Base-by-base conservation (phyloP, 2,888 invertebrate species). In the Pteria penguin region DNA sequence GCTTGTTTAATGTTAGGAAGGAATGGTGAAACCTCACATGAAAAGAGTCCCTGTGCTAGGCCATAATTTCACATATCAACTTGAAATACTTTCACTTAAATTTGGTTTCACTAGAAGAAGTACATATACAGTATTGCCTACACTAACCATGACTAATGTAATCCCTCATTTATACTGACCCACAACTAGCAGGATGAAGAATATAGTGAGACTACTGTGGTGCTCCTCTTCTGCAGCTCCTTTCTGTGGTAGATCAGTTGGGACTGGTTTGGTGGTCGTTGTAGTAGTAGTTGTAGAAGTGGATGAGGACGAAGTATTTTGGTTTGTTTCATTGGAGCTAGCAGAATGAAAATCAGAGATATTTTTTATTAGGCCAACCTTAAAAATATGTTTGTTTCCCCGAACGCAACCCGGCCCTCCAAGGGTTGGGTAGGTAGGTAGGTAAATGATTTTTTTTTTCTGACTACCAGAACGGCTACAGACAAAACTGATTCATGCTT, bases 151-250 rank as follows among this genome's bases (percentile, higher is more conserved):
- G 27, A 57, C n/a, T 11, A 26, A n/a, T 36, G 24, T 5, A 27
- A 5, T 32, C n/a, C n/a, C n/a, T n/a, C n/a, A n/a, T n/a, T n/a
- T 31, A 45, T 33, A 86, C 88, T 84, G 85, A 93, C 93, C 93
- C 75, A 99, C 94, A 14, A 99, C 97, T 89, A 98, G 96, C 0
- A 99, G 94, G 18, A 99, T 98, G 92, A 99, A 99, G 93, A 99
- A 99, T 91, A 99, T 97, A 0, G 99, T 97, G 94, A 98, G 95
- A 0, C 98, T 98, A 89, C 97, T 97, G 89, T 97, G 96, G 90
- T 98, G 97, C 91, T 99, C 98, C 92, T 97, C 97, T 93, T 98
- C 91, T 1, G 97, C 97, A 1, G 97, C 96, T 84, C 96, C 97
- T 90, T 96, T 96, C 84, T 96, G 96, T 0, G 98, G 98, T 57